Base-by-base conservation (phyloP, 2,797 vertebrate genomes). In the Nannoperca australis region DNA sequence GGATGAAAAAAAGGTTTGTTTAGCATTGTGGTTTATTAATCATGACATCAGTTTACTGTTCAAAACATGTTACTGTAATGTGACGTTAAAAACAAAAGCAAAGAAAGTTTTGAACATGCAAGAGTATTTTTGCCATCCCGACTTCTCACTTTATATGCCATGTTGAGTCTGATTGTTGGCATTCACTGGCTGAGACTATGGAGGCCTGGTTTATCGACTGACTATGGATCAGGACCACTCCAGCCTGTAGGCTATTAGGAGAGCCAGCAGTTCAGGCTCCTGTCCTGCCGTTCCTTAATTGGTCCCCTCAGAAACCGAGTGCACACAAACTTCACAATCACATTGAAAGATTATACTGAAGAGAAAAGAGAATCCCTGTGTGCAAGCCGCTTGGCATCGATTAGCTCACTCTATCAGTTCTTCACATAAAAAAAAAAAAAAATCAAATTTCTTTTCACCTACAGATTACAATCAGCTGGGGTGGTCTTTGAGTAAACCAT, bases 401-500 rank as follows among this genome's bases (percentile, higher is more conserved):
- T 94, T 91, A 82, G 78, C 83, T 90, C 84, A 68, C 87, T 92
- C 89, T 75, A 86, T 91, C 90, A 86, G 85, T 80, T 66, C 77
- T 87, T 77, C 81, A 50, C 73, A 44, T 72, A 27, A 27, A 27
- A 27, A 27, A 27, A 27, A 27, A 27, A 27, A 27, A 27, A 47
- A n/a, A 73, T 86, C 84, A 78, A 18, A 66, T 91, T 88, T 89
- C 87, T 90, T 91, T 82, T 85, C 84, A 90, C 85, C 83, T 85
- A 71, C 87, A 92, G 91, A 93, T 92, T 89, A 84, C 73, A 83
- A 90, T 93, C 88, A 74, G 84, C 66, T 38, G 56, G 72, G 85
- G 56, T 86, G 78, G 88, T 92, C 85, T 92, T 90, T 92, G 92
- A 85, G 84, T 88, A 92, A 94, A 93, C 74, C 88, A 80, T 88